Percentiles rank a stretch among this genome's conserved stretches.
phyloP scores from a whole-genome alignment of 2,888 invertebrate species.

The Ecliptopera silaceata region DNA sequence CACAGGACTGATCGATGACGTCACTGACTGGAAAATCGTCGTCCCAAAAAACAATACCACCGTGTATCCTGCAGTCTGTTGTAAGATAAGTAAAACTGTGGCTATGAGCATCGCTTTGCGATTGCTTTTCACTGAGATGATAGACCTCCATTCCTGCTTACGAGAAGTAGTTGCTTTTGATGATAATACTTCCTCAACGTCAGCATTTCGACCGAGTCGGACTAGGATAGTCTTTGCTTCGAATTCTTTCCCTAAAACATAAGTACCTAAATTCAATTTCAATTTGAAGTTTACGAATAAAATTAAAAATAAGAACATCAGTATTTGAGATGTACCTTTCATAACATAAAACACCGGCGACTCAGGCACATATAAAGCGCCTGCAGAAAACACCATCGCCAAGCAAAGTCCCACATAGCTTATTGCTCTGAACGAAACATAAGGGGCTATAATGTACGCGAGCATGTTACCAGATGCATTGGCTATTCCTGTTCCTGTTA shows the following conservation, averaged over 20 bases:
- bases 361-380: constrained; percentile 44
- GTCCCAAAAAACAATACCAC: constrained; percentile 49
- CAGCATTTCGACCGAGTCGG: constrained; percentile 10
- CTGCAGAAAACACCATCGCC: constrained; percentile 1
- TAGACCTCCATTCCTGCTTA: constrained; percentile 36
- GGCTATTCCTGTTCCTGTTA: constrained; percentile 46
- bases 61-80: constrained; percentile 52
- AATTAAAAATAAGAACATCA: too few relatives aligned
- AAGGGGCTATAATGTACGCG: constrained; percentile 45
- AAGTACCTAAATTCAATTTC: too few relatives aligned
- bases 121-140: constrained; percentile 45
- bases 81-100: constrained; percentile 42
- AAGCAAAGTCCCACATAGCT: constrained; percentile 42
- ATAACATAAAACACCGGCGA: constrained; percentile 50
- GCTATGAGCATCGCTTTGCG: constrained; percentile 51
- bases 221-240: constrained; percentile 26
- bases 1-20: constrained; percentile 48
- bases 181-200: constrained; percentile 19
- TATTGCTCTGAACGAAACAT: constrained; percentile 38
- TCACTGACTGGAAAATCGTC: constrained; percentile 48
- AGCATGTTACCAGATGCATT: constrained; percentile 44
- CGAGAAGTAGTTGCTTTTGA: not conserved
- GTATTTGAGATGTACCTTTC: constrained; percentile 47
- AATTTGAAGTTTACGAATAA: too few relatives aligned
- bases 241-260: constrained; percentile 38